Base-by-base conservation (phyloP, 2,888 invertebrate genomes). In the Napeogenes sylphis region DNA sequence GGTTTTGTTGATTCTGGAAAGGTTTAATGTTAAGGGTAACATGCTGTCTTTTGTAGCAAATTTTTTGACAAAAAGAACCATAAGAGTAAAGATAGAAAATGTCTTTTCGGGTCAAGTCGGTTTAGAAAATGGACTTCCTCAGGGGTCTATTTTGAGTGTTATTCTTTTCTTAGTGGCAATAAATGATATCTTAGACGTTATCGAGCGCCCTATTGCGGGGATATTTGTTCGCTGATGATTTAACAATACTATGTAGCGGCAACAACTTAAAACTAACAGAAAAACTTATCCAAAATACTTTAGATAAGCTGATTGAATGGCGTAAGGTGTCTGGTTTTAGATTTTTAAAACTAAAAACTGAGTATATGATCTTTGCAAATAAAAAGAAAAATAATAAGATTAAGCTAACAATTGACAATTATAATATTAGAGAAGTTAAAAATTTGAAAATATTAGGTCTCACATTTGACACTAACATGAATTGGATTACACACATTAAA, bases 281-380 rank as follows among this genome's bases (percentile, higher is more conserved):
- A 13, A 64, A 61, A 55, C 46, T 66, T 0, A 21, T 68, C 2
- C 64, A 66, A 61, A 59, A 64, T 46, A 64, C 63, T 12, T 35
- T 68, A 55, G 55, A 64, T 61, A 59, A 61, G n/a, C 42, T 66
- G 10, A 46, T 62, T 10, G 30, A 65, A 30, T 67, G 62, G 60
- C 53, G 58, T 4, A 21, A 56, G 38, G 57, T 21, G 58, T 56
- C 56, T 6, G 68, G 68, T 38, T 65, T 66, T 30, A 59, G 63
- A 56, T 68, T 68, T 57, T 68, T 65, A 45, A 62, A 62, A 59
- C 32, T 8, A 21, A 68, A 68, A 64, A 57, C 65, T n/a, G 64
- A 68, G 46, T 63, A 62, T 56, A 66, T 68, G 6, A 54, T 68
- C 14, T 60, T 65, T 14, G 45, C 62, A 8, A 63, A 57, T 12